Percentiles rank a stretch among this genome's conserved stretches.
Conservation (phyloP, 2,888 invertebrate genomes). For the Drosophila neonasuta region DNA sequence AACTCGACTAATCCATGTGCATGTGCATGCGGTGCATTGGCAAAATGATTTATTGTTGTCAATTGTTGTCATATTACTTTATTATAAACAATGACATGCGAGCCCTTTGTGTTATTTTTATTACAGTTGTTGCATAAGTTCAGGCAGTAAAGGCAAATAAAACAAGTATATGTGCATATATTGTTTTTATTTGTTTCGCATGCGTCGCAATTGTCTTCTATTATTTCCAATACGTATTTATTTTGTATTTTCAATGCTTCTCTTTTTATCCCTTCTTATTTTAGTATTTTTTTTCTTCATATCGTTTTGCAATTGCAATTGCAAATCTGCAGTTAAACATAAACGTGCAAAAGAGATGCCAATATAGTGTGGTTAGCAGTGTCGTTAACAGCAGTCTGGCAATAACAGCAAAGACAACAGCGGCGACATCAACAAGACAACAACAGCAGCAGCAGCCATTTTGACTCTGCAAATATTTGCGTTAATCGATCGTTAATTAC, state of each 20-base stretch:
- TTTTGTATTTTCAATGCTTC: constrained; percentile 1
- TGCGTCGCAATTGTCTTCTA: constrained; percentile 5
- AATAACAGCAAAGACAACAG: constrained; percentile 14
- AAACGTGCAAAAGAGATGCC: constrained; percentile 1
- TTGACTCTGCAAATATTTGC: constrained; percentile 6
- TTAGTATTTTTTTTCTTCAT: constrained; percentile 8
- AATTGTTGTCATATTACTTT: not conserved
- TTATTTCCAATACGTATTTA: not conserved
- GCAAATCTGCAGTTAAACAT: constrained; percentile 6
- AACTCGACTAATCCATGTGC: not conserved
- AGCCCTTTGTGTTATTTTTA: not conserved
- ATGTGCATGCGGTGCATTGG: constrained; percentile 19
- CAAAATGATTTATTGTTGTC: constrained; percentile 18
- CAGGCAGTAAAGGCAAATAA: not conserved
- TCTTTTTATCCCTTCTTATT: constrained; percentile 2
- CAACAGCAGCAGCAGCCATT: constrained; percentile 1
- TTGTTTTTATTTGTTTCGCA: not conserved
- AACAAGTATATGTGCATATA: not conserved
- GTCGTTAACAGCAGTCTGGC: constrained; percentile 1
- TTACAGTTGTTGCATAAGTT: constrained; percentile 9
- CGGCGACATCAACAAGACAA: constrained; percentile 11
- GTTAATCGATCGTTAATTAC: constrained; percentile 55
- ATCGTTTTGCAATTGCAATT: constrained; percentile 22
- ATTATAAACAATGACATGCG: constrained; percentile 1
- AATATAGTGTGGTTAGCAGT: not conserved